Conservation (phyloP, 2,888 invertebrate genomes). For the Cotesia congregata region DNA sequence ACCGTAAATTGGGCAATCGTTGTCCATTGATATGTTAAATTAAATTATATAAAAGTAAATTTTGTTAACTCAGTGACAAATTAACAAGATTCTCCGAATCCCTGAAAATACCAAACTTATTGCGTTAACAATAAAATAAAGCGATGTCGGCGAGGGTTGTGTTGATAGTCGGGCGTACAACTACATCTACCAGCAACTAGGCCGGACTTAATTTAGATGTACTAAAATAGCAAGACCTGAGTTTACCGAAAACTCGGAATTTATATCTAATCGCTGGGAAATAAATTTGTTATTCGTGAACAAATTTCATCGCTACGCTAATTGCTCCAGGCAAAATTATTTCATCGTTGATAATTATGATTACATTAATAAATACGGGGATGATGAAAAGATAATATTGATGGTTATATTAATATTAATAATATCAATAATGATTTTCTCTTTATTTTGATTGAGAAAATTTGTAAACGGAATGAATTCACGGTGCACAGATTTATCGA, state of each 20-base stretch:
- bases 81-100: constrained; percentile 38
- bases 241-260: constrained; percentile 30
- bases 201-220: constrained; percentile 66
- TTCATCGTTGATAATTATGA: background rate
- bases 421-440: background rate
- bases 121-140: constrained; percentile 31
- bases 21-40: background rate
- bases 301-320: constrained; percentile 48
- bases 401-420: background rate
- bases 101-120: constrained; percentile 38
- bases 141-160: constrained; percentile 51
- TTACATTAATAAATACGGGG: background rate
- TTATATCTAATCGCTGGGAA: background rate
- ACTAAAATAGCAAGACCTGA: constrained; percentile 56
- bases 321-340: constrained; percentile 27
- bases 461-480: background rate
- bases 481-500: background rate
- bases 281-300: background rate
- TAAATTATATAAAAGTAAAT: background rate
- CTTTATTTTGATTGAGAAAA: background rate
- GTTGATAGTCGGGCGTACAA: constrained; percentile 48
- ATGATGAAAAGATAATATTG: background rate
- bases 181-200: constrained; percentile 54
- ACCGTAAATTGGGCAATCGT: no score
- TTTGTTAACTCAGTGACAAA: constrained; percentile 8